These are phyloP conservation scores for Apostichopus leukothele DNA, from an alignment of 53 echinoderm and acorn worm genomes.

Conservation along the genomic window DNA sequence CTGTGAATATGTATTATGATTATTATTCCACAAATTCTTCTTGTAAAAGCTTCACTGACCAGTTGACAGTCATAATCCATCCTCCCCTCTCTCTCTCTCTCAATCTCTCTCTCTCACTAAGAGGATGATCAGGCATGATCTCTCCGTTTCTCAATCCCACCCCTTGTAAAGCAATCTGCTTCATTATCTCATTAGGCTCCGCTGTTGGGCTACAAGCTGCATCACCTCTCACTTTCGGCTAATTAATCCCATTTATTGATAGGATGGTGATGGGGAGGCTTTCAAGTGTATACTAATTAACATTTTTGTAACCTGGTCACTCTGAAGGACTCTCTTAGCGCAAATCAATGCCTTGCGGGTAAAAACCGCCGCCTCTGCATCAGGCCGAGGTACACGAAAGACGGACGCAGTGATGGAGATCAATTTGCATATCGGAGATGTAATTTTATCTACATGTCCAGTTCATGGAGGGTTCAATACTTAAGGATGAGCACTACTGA, in stretches of 20 bases:
- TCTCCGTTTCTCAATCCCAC: no score
- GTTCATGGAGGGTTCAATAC: not conserved
- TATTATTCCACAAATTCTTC: no score
- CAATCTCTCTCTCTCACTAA: no score
- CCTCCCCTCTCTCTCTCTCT: no score
- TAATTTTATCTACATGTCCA: not conserved
- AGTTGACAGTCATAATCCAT: no score
- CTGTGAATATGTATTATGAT: no score
- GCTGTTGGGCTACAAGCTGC: no score
- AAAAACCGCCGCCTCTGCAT: not conserved
- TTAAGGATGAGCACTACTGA: not conserved
- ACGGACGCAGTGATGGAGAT: not conserved
- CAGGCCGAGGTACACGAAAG: not conserved
- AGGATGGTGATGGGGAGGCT: conserved; percentile 1
- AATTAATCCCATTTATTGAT: conserved; percentile 34
- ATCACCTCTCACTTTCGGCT: not conserved
- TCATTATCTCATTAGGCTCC: no score
- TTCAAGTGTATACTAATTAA: conserved; percentile 21
- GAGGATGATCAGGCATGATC: no score
- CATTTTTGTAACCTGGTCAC: conserved; percentile 29
- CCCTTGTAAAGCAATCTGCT: no score
- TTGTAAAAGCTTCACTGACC: no score
- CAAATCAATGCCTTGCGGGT: not conserved
- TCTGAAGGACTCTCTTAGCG: not conserved
- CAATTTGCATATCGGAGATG: not conserved